phyloP scores from a whole-genome alignment of 2,113 vertebrate species.

The Nicator chloris region DNA sequence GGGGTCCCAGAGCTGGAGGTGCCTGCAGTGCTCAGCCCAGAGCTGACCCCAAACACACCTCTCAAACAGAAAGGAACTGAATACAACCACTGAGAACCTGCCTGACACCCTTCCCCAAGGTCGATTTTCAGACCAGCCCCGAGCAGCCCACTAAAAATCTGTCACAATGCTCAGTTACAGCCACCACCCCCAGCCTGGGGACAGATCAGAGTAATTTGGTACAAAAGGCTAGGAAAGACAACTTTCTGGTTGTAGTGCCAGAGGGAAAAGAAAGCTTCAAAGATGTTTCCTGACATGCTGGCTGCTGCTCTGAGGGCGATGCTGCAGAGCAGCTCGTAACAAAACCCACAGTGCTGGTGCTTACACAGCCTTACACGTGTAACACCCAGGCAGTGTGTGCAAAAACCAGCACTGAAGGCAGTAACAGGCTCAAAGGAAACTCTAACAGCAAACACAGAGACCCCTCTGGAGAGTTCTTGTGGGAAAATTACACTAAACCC shows the following conservation, averaged over 20 bases:
- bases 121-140: neutral
- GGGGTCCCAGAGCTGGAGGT: neutral
- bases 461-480: neutral
- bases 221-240: accelerated
- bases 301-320: neutral
- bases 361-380: neutral
- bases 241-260: neutral
- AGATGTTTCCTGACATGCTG: neutral
- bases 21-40: neutral
- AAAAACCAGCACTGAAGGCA: neutral
- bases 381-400: neutral
- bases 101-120: neutral
- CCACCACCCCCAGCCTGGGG: neutral
- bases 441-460: neutral
- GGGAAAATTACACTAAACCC: slow-evolving; percentile 32
- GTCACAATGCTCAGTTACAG: neutral
- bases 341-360: neutral
- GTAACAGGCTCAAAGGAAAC: neutral
- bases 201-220: neutral
- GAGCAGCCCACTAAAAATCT: neutral
- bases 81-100: neutral
- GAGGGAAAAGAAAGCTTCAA: neutral
- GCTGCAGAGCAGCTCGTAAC: neutral
- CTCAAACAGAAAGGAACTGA: neutral
- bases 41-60: accelerated